Percentiles rank a stretch among this genome's conserved stretches.
Conservation (phyloP, 2,113 vertebrate genomes). For the Donacobius atricapilla region DNA sequence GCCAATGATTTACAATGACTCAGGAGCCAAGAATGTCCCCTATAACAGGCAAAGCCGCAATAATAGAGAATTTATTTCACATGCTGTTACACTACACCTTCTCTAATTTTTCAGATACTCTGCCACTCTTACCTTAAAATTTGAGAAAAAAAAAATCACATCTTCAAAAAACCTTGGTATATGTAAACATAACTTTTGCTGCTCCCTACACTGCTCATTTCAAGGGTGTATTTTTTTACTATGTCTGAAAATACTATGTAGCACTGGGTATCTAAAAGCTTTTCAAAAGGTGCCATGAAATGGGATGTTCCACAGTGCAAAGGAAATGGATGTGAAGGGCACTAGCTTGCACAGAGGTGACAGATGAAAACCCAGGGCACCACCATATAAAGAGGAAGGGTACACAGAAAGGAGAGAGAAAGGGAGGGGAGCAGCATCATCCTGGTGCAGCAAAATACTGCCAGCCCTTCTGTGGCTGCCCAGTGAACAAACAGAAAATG, state of each 20-base stretch:
- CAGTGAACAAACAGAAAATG: not conserved
- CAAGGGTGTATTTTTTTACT: not conserved
- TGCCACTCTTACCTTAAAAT: not conserved
- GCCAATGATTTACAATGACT: not conserved
- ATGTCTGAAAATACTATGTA: not conserved
- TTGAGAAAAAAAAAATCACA: rapidly evolving
- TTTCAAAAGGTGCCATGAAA: not conserved
- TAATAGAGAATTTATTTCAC: not conserved
- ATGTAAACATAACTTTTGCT: not conserved
- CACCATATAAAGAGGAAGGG: not conserved
- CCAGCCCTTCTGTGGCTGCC: not conserved
- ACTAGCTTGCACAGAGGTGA: not conserved
- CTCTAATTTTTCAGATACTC: not conserved
- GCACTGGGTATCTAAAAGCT: not conserved
- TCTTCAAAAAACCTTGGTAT: not conserved
- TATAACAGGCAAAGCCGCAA: not conserved
- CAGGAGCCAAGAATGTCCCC: not conserved
- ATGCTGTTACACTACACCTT: not conserved
- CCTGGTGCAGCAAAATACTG: not conserved
- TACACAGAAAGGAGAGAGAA: not conserved
- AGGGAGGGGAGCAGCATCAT: not conserved
- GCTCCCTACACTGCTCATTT: not conserved
- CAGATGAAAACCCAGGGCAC: not conserved
- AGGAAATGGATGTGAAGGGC: rapidly evolving
- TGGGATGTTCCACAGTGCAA: not conserved